phyloP scores from a whole-genome alignment of 2,797 vertebrate genomes.

The Gallinago solitaria region DNA sequence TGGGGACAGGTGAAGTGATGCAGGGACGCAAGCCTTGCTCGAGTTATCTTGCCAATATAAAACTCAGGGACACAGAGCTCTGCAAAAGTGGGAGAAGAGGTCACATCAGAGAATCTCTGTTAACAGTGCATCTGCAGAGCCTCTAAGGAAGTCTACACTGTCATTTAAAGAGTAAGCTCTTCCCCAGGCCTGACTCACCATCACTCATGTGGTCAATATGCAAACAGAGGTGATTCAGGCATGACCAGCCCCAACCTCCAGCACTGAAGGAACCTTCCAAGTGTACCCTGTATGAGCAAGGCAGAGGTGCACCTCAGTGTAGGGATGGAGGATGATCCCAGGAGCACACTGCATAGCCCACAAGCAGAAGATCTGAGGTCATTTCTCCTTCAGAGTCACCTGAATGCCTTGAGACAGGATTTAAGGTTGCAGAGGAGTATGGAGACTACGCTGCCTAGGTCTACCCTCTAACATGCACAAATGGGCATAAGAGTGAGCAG shows the following conservation, averaged over 20 bases:
- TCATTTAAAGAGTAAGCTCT: neutral
- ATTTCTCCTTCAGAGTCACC: neutral
- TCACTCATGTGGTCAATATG: fast-evolving
- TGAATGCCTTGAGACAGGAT: neutral
- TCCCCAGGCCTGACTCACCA: neutral
- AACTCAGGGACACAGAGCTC: neutral
- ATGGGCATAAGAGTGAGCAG: fast-evolving
- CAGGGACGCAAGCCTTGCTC: neutral
- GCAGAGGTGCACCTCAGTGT: neutral
- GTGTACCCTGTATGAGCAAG: neutral
- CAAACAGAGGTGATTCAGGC: neutral
- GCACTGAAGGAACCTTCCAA: neutral
- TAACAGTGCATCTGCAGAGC: neutral
- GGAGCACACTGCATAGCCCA: neutral
- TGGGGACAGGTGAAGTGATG: neutral
- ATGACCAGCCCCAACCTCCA: fast-evolving
- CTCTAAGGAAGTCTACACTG: neutral
- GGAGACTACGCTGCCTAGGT: neutral
- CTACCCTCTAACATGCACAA: neutral
- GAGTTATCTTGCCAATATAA: neutral
- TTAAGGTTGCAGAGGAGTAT: neutral
- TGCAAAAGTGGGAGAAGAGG: neutral
- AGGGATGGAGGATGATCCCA: neutral
- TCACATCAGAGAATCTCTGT: neutral
- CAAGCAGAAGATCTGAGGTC: neutral